These are phyloP conservation scores for Amphipyra berbera DNA, from an alignment of 2,888 invertebrate species.

Conservation along the genomic window DNA sequence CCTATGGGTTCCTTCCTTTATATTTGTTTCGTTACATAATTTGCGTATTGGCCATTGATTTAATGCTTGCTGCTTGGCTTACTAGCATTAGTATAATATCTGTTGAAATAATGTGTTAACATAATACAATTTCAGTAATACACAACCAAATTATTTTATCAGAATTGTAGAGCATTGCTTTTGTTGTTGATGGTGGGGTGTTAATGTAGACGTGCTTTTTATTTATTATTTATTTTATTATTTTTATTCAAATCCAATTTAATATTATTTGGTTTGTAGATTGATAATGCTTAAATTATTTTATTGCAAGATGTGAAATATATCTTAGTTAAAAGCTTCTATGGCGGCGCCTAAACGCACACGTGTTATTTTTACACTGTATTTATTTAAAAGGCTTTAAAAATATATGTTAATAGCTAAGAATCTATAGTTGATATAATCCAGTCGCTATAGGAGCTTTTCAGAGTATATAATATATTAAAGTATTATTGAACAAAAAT, in stretches of 20 bases:
- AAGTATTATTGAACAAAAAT: slow-evolving; percentile 53
- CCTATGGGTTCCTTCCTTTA: slow-evolving; percentile 76
- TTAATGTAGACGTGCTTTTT: slow-evolving; percentile 60
- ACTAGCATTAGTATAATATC: slow-evolving; percentile 59
- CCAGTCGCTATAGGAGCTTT: slow-evolving; percentile 73
- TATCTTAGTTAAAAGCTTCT: slow-evolving; percentile 74
- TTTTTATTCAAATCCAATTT: slow-evolving; percentile 43
- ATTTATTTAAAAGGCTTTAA: slow-evolving; percentile 19
- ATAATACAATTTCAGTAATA: slow-evolving; percentile 19
- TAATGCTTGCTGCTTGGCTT: slow-evolving; percentile 73
- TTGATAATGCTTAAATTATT: slow-evolving; percentile 54
- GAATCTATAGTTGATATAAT: slow-evolving; percentile 12
- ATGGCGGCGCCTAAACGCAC: slow-evolving; percentile 71
- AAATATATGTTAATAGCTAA: slow-evolving; percentile 1
- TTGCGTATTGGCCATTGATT: slow-evolving; percentile 75
- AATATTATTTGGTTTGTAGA: slow-evolving; percentile 58
- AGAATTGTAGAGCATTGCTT: slow-evolving; percentile 56
- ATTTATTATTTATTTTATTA: slow-evolving; percentile 52
- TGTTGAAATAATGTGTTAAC: slow-evolving; percentile 69
- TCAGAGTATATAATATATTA: slow-evolving; percentile 33
- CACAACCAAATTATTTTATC: slow-evolving; percentile 60
- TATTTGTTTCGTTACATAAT: slow-evolving; percentile 78
- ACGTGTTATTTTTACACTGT: slow-evolving; percentile 6
- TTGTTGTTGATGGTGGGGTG: slow-evolving; percentile 52
- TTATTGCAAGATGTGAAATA: slow-evolving; percentile 46